Conservation (phyloP, 2,113 vertebrate genomes). For the Otis tarda region DNA sequence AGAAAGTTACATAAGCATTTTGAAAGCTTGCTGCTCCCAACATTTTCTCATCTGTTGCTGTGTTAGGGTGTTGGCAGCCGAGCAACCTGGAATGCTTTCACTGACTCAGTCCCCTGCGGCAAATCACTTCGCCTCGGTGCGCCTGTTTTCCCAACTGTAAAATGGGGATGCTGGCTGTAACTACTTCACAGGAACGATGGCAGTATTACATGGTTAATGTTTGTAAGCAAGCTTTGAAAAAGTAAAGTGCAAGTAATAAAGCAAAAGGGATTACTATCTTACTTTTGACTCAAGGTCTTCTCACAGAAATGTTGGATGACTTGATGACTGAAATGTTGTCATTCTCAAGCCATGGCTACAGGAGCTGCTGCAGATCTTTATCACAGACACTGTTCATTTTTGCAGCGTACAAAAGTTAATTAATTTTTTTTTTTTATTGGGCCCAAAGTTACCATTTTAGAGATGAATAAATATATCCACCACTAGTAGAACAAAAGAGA, state of each 20-base stretch:
- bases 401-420: background rate
- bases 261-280: background rate
- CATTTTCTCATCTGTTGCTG: background rate
- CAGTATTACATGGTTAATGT: background rate
- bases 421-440: background rate
- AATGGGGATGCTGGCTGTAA: background rate
- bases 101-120: slow-evolving; percentile 40
- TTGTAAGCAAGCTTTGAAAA: background rate
- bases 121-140: background rate
- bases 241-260: background rate
- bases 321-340: background rate
- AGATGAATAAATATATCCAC: background rate
- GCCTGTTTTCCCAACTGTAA: slow-evolving; percentile 29
- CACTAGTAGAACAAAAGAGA: background rate
- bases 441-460: background rate
- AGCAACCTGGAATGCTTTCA: background rate
- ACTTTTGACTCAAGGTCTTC: background rate
- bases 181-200: background rate
- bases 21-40: slow-evolving; percentile 25
- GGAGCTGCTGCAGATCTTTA: background rate
- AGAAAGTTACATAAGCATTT: slow-evolving; percentile 27
- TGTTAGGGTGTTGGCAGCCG: slow-evolving; percentile 33
- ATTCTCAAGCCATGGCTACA: background rate
- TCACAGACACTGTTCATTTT: background rate
- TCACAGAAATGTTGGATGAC: accelerated